Conservation (phyloP, 2,797 vertebrate genomes). For the Sebastes paucispinis region DNA sequence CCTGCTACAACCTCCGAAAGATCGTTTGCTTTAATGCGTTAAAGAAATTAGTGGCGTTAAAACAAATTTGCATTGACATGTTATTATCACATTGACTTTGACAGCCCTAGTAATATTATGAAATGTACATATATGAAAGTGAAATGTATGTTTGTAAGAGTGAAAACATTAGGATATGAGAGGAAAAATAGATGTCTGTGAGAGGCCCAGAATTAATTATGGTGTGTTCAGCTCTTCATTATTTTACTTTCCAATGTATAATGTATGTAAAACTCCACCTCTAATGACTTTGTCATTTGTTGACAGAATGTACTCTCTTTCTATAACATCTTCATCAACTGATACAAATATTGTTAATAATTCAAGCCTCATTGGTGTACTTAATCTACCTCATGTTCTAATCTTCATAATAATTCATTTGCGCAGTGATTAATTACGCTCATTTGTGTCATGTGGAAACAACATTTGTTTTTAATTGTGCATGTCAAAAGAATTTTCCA, state of each 20-base stretch:
- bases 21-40: too few species aligned
- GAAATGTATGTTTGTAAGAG: neutral
- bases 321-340: slow-evolving; percentile 59
- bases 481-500: slow-evolving; percentile 72
- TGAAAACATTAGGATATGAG: neutral
- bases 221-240: neutral
- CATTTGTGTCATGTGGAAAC: slow-evolving; percentile 71
- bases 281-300: slow-evolving; percentile 46
- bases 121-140: neutral
- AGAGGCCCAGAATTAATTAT: neutral
- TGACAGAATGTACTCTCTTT: slow-evolving; percentile 37
- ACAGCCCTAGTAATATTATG: neutral
- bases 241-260: slow-evolving; percentile 1
- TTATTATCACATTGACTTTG: too few species aligned
- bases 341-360: slow-evolving; percentile 72
- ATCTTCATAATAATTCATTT: slow-evolving; percentile 79
- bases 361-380: slow-evolving; percentile 78
- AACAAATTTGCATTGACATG: too few species aligned
- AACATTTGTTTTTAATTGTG: slow-evolving; percentile 78
- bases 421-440: slow-evolving; percentile 73
- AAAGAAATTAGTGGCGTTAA: too few species aligned
- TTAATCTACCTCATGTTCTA: slow-evolving; percentile 79
- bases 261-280: slow-evolving; percentile 26
- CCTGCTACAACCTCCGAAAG: too few species aligned
- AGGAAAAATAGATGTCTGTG: too few species aligned